Evolutionary conservation across 2,113 vertebrate genomes (phyloP), one percentile per base, ranked within the genome.

Genomic region (Hydropotes inermis): DNA sequence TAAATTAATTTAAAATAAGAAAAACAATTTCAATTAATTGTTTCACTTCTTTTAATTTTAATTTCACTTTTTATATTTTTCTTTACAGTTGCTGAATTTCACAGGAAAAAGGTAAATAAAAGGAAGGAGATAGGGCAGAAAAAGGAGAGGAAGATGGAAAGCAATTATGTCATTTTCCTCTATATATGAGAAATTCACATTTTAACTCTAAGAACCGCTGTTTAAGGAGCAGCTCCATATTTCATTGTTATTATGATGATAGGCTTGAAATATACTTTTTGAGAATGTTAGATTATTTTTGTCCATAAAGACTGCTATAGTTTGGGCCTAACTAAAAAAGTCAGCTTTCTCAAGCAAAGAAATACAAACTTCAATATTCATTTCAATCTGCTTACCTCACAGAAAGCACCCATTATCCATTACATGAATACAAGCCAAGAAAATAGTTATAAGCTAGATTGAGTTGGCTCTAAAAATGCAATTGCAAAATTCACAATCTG

Each of bases 321-420:
- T 81, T 94, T 97, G 90, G 60, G 8, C 33, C 74, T 85, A 96
- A 97, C 61, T 92, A 1, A 79, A 92, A 76, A 95, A 87, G 60
- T 58, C 60, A 91, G 54, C n/a, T 94, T 95, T 97, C 55, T 94
- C 70, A 94, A 94, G 54, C 85, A 97, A 97, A 96, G 82, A 98
- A 97, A 98, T 76, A 93, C 19, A 97, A 96, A 87, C 61, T 97
- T 97, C 89, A 95, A 87, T 97, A 97, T 97, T 97, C 97, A 97
- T 95, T 97, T 97, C 97, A 96, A 96, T 89, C 78, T 97, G 93
- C 82, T 76, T 79, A 94, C 70, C 93, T 96, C 61, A 94, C 39
- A 95, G 82, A 97, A 97, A 97, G 33, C 50, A 96, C 12, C 83
- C 86, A 96, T 96, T 95, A 93, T 94, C 92, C 87, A 93, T 92